phyloP scores from a whole-genome alignment of 1,140 invertebrate species.

The Bactericera cockerelli region DNA sequence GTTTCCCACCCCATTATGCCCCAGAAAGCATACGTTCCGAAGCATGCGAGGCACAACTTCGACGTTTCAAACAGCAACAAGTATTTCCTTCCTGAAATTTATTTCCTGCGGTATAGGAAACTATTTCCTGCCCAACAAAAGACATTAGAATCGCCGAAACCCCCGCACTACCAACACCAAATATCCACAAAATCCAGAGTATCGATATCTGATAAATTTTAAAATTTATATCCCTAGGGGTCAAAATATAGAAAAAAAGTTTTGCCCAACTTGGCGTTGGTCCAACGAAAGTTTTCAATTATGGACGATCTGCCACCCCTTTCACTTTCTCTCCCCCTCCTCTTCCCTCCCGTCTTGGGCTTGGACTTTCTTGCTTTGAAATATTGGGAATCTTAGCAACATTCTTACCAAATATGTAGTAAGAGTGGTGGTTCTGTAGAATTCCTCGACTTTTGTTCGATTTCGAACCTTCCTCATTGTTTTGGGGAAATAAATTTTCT shows the following conservation, averaged over 20 bases:
- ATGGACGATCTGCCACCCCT: neutral
- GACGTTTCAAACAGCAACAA: too few species aligned
- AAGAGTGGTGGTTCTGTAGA: neutral
- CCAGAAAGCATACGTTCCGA: too few species aligned
- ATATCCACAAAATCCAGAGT: too few species aligned
- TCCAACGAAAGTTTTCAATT: constrained; percentile 7
- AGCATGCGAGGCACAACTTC: too few species aligned
- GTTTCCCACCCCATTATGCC: too few species aligned
- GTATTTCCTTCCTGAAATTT: too few species aligned
- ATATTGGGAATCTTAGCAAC: neutral
- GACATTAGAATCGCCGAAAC: too few species aligned
- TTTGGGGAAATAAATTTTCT: too few species aligned
- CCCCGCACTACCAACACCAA: too few species aligned
- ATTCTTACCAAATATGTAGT: constrained; percentile 1
- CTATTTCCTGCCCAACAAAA: too few species aligned
- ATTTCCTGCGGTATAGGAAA: too few species aligned
- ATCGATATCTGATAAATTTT: neutral
- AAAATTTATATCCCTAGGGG: constrained; percentile 7
- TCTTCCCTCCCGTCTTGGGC: neutral
- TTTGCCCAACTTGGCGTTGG: neutral
- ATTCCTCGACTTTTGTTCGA: neutral
- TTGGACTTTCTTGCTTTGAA: neutral
- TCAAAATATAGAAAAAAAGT: neutral
- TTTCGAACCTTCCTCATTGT: too few species aligned
- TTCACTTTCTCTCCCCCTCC: neutral